Conservation (phyloP, 2,888 invertebrate species). For the Hirudinaria manillensis region DNA sequence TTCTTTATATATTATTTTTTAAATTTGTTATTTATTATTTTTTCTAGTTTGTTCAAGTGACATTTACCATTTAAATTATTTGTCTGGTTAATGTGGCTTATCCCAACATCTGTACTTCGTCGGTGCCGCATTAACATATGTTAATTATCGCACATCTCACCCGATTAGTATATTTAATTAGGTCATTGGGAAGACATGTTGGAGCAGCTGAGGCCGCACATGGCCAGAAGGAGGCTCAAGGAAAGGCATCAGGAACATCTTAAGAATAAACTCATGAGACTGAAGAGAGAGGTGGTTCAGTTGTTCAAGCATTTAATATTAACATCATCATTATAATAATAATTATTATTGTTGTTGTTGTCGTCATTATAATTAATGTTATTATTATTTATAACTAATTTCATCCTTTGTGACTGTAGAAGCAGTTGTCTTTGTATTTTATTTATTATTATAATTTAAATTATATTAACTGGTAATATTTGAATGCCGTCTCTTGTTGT, state of each 20-base stretch:
- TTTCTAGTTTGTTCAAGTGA: too few species aligned
- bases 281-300: slow-evolving; percentile 60
- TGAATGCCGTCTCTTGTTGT: too few species aligned
- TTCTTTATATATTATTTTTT: too few species aligned
- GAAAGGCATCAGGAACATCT: slow-evolving; percentile 88
- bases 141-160: too few species aligned
- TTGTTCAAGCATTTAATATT: background rate
- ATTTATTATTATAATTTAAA: background rate
- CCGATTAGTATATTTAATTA: slow-evolving; percentile 33
- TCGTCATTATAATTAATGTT: background rate
- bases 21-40: too few species aligned
- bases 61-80: too few species aligned
- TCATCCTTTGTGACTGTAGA: background rate
- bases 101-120: too few species aligned
- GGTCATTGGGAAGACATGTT: slow-evolving; percentile 93
- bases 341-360: too few species aligned
- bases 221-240: slow-evolving; percentile 81
- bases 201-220: slow-evolving; percentile 90
- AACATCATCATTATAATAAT: too few species aligned
- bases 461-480: background rate
- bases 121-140: too few species aligned
- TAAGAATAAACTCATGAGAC: slow-evolving; percentile 75
- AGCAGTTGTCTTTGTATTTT: background rate
- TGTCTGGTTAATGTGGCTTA: too few species aligned
- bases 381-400: background rate